phyloP scores from a whole-genome alignment of 2,888 invertebrate genomes.

The Plebejus argus region DNA sequence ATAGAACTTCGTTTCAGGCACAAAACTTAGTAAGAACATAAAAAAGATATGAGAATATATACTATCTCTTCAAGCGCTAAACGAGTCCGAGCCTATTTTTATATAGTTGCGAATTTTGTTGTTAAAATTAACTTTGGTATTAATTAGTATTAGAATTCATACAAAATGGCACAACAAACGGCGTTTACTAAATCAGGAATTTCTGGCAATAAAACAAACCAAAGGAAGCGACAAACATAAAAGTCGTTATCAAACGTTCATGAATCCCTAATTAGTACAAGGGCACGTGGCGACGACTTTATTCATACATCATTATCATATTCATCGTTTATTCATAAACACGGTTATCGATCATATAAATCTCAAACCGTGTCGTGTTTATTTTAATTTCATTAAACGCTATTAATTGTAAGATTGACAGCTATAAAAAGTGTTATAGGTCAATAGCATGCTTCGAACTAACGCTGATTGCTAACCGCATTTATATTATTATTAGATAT shows the following conservation, averaged over 20 bases:
- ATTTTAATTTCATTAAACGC: slow-evolving; percentile 28
- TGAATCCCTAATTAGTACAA: slow-evolving; percentile 25
- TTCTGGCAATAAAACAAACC: not conserved
- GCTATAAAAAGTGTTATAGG: slow-evolving; percentile 17
- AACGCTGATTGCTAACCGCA: not conserved
- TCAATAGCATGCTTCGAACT: not conserved
- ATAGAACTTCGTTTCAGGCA: too few relatives aligned
- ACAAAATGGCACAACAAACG: too few relatives aligned
- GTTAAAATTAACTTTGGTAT: too few relatives aligned
- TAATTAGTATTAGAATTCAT: too few relatives aligned
- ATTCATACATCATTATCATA: slow-evolving; percentile 18
- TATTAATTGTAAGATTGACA: not conserved
- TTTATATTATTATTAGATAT: not conserved
- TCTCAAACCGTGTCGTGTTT: slow-evolving; percentile 30
- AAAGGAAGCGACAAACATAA: slow-evolving; percentile 23
- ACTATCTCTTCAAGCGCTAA: too few relatives aligned
- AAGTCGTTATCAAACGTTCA: slow-evolving; percentile 22
- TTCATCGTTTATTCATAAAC: slow-evolving; percentile 26
- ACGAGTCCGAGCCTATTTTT: too few relatives aligned
- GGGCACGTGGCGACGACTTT: slow-evolving; percentile 23
- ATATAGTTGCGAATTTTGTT: too few relatives aligned
- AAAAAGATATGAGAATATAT: too few relatives aligned
- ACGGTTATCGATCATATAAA: slow-evolving; percentile 33
- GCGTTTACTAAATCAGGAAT: not conserved
- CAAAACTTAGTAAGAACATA: too few relatives aligned